Evolutionary conservation across 2,888 invertebrate species (phyloP).

Genomic region (Melieria omissa): DNA sequence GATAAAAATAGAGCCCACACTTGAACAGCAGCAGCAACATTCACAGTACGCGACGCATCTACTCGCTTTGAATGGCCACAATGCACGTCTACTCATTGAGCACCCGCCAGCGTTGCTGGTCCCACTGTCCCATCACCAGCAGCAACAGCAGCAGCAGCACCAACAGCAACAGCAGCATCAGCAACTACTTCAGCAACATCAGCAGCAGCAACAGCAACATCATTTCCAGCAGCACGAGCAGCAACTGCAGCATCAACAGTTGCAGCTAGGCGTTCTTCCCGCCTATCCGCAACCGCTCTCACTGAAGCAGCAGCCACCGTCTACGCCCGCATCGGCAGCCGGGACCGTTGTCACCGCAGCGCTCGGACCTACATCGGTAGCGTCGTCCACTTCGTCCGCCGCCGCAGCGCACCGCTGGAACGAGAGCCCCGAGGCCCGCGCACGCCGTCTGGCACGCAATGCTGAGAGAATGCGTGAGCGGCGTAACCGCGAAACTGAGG

Average conservation of each 20-base stretch:
- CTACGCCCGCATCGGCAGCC: slow-evolving; percentile 44
- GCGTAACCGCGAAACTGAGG: slow-evolving; percentile 65
- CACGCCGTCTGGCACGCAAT: slow-evolving; percentile 65
- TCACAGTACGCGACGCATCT: slow-evolving; percentile 64
- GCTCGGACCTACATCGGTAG: slow-evolving; percentile 46
- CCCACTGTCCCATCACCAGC: slow-evolving; percentile 57
- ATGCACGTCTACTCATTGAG: slow-evolving; percentile 64
- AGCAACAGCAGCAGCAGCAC: slow-evolving; percentile 55
- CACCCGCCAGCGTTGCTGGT: slow-evolving; percentile 63
- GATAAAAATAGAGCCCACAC: slow-evolving; percentile 66
- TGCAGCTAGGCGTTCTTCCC: slow-evolving; percentile 49
- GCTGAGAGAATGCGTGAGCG: slow-evolving; percentile 67
- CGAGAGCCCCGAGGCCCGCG: slow-evolving; percentile 66
- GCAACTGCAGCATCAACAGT: slow-evolving; percentile 55
- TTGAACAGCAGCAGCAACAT: slow-evolving; percentile 59
- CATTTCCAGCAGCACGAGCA: slow-evolving; percentile 52
- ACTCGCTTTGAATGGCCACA: slow-evolving; percentile 64
- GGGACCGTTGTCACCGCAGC: slow-evolving; percentile 43
- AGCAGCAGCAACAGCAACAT: slow-evolving; percentile 52
- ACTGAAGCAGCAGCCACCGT: slow-evolving; percentile 55
- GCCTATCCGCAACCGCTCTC: slow-evolving; percentile 58
- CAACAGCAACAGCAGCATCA: slow-evolving; percentile 46
- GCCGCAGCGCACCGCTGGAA: slow-evolving; percentile 64
- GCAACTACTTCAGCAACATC: slow-evolving; percentile 53
- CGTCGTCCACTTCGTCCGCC: slow-evolving; percentile 47